Evolutionary conservation across 1,140 invertebrate genomes (phyloP), one percentile per base, ranked within the genome.

Genomic region (Magallana gigas): DNA sequence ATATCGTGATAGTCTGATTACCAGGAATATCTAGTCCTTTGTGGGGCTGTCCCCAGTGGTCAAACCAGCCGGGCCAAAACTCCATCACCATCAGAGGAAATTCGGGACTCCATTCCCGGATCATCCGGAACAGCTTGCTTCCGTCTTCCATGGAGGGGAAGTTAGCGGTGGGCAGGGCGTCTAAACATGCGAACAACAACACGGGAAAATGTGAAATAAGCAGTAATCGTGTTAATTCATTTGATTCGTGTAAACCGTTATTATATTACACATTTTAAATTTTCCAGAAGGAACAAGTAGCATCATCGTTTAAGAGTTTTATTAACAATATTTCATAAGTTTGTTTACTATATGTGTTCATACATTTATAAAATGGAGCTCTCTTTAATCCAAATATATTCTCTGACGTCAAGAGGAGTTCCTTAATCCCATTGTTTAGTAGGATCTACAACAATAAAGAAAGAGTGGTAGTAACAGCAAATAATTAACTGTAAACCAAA

Each of bases 1-100:
- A 48, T 48, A 5, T 48, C 4, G 36, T 36, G 36, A 36, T 36
- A 5, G 4, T 36, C 36, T 1, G 14, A 87, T 16, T 64, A 58
- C 81, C 81, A 57, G n/a, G 48, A 18, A 83, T 83, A 8, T 83
- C 57, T 57, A 83, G 56, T 83, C 81, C 87, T 80, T 89, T 89
- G 12, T 90, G 89, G 84, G 94, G 91, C 56, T 90, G 57, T 2
- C 94, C 93, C 96, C 96, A 96, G 91, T 96, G 95, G 90, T 96
- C 96, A 92, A 96, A 96, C 96, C 96, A 97, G 0, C 96, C 96
- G 4, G 95, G 94, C 96, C 96, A 97, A 93, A 95, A 96, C 92
- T 97, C 96, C 94, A 96, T 96, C 0, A 95, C 96, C 95, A 97
- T 95, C 9, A 95, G 85, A 0, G 96, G 96, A 88, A 95, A 95